Evolutionary conservation across 2,888 invertebrate genomes (phyloP), one percentile per base, ranked within the genome.

Genomic region (Linnaemya tessellans): DNA sequence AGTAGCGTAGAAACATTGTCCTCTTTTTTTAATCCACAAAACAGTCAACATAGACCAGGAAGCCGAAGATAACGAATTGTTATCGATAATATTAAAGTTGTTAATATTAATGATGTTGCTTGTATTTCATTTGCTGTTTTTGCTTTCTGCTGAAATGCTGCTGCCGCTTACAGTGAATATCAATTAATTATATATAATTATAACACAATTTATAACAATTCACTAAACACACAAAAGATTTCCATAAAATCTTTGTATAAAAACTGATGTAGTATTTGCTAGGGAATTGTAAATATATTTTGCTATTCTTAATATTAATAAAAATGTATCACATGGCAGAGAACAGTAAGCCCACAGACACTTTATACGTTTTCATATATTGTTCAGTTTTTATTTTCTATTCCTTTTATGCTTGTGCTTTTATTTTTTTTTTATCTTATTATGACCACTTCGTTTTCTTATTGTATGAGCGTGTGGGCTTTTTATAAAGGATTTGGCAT

Each of bases 161-260:
- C 1, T n/a, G 46, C 9, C 41, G 7, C 4, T 30, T 13, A 58
- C 38, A 22, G 58, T 11, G 65, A 84, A 25, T 73, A 13, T 67
- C 62, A 73, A 77, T 80, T 80, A 80, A 77, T 85, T 75, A 60
- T 41, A 41, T 65, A 65, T 78, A 74, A 74, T 78, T 84, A 56
- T 68, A 58, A 51, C 35, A 85, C 79, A 79, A 82, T 85, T 85
- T 82, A 75, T 67, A 82, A 60, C 74, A 82, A 64, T 75, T 60
- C 51, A 82, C 64, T 70, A 25, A 49, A 62, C 46, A 67, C 41
- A 60, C 54, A 60, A 38, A 54, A 62, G 41, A 43, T 71, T 56
- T 60, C 11, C 22, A 73, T 54, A n/a, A 43, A 41, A 7, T 10
- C 10, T 1, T 56, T 38, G 3, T 38, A 9, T n/a, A 18, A 7